Base-by-base conservation (phyloP, 64 coral and sea anemone genomes). In the Cladopsammia gracilis region DNA sequence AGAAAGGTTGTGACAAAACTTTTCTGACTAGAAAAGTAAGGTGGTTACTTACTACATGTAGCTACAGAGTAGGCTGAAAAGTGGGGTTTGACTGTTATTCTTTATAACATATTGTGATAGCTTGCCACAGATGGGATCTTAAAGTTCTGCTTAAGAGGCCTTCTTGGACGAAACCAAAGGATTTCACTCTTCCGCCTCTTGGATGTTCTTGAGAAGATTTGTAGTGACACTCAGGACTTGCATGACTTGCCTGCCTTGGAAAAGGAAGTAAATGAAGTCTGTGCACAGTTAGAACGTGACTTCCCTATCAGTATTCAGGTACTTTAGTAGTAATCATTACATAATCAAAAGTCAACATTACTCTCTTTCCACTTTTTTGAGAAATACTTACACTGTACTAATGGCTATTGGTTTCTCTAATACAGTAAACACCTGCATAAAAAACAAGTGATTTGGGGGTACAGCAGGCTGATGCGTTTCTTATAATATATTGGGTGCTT, bases 61-160 rank as follows among this genome's bases (percentile, higher is more conserved):
- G 11, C 11, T 65, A 5, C 13, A 65, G 62, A 65, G 11, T 65
- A 56, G 48, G 9, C 77, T 60, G 19, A 65, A 65, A 14, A 65
- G 62, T 65, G 62, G 18, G 15, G 62, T 65, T 65, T 65, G 62
- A 65, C 62, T 65, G 62, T 65, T 65, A 65, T 20, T 8, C 52
- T 65, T 65, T 65, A 20, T 65, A 65, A 65, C 62, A 19, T 65
- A 18, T 65, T 65, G 62, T 65, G 11, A 19, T 20, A 90, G 76
- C 76, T 80, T 54, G 75, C 76, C 56, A 53, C 65, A 79, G 88
- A 90, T 90, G 76, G 88, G 3, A 90, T 90, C 62, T 76, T 90
- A 14, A 90, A 90, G 49, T 90, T 69, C 48, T 90, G 75, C 88
- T 47, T 90, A 64, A 90, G 88, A 22, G 88, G 77, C 22, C 79